Conservation (phyloP, 1,140 invertebrate genomes). For the Octopus sinensis region DNA sequence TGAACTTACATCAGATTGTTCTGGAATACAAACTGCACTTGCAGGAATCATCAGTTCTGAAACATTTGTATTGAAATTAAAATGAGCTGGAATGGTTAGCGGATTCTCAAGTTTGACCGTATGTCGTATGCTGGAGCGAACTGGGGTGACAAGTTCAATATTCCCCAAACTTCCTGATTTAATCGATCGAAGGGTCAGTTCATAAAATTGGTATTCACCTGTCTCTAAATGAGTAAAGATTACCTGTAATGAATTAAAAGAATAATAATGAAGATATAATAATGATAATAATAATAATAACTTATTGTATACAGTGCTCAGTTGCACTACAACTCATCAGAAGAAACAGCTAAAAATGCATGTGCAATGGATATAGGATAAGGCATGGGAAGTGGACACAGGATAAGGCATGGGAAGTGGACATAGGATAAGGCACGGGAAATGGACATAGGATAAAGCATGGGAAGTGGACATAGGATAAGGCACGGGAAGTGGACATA, state of each 20-base stretch:
- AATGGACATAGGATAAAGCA: too few relatives aligned
- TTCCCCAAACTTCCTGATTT: slow-evolving; percentile 46
- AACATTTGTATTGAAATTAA: slow-evolving; percentile 44
- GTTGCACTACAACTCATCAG: too few relatives aligned
- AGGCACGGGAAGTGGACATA: too few relatives aligned
- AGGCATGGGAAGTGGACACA: too few relatives aligned
- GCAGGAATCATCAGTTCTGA: slow-evolving; percentile 50
- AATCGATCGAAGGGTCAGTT: slow-evolving; percentile 51
- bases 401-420: too few relatives aligned
- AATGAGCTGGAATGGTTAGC: slow-evolving; percentile 41
- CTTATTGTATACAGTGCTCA: too few relatives aligned
- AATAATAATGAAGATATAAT: too few relatives aligned
- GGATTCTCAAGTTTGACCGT: slow-evolving; percentile 54
- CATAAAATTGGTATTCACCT: slow-evolving; percentile 55
- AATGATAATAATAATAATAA: too few relatives aligned
- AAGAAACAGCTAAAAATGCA: too few relatives aligned
- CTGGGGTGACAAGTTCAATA: slow-evolving; percentile 52
- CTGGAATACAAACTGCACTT: slow-evolving; percentile 45
- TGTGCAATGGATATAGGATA: too few relatives aligned
- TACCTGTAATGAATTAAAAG: slow-evolving; percentile 37
- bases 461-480: too few relatives aligned
- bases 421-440: too few relatives aligned
- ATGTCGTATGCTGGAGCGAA: slow-evolving; percentile 50
- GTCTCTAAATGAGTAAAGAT: slow-evolving; percentile 55
- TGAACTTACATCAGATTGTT: slow-evolving; percentile 46